phyloP scores from a whole-genome alignment of 2,888 invertebrate species.

The Auanema freiburgensis region DNA sequence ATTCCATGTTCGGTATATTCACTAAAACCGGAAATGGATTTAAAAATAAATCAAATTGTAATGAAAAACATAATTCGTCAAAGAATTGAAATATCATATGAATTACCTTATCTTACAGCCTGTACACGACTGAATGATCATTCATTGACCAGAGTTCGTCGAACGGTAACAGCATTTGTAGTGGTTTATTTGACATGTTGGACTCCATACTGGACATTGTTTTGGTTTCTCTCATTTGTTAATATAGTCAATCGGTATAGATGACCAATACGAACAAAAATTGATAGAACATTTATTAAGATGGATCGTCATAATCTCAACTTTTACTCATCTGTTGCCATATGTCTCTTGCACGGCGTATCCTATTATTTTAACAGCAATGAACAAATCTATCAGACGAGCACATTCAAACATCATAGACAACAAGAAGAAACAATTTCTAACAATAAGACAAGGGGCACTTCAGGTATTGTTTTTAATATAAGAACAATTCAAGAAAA shows the following conservation, averaged over 20 bases:
- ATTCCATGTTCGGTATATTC: neutral
- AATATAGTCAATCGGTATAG: constrained; percentile 14
- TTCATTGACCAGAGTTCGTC: constrained; percentile 32
- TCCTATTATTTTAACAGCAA: constrained; percentile 40
- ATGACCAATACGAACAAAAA: neutral
- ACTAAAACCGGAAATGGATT: no score
- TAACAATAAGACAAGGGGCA: constrained; percentile 36
- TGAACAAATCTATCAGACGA: constrained; percentile 33
- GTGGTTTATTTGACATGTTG: constrained; percentile 43
- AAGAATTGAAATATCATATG: no score
- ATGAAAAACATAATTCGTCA: no score
- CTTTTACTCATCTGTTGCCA: constrained; percentile 38
- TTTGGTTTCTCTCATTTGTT: constrained; percentile 36
- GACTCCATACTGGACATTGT: constrained; percentile 48
- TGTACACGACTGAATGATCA: constrained; percentile 26
- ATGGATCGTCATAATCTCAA: constrained; percentile 34
- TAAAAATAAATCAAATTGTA: no score
- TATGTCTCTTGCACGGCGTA: constrained; percentile 45
- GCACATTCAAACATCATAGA: constrained; percentile 37
- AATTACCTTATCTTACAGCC: constrained; percentile 17
- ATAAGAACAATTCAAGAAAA: neutral
- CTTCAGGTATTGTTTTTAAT: constrained; percentile 28
- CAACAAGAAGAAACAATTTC: constrained; percentile 31
- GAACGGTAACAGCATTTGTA: constrained; percentile 44
- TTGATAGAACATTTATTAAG: constrained; percentile 15